Evolutionary conservation across 2,113 vertebrate species (phyloP), one percentile per base, ranked within the genome.

Genomic region (Aptenodytes forsteri): DNA sequence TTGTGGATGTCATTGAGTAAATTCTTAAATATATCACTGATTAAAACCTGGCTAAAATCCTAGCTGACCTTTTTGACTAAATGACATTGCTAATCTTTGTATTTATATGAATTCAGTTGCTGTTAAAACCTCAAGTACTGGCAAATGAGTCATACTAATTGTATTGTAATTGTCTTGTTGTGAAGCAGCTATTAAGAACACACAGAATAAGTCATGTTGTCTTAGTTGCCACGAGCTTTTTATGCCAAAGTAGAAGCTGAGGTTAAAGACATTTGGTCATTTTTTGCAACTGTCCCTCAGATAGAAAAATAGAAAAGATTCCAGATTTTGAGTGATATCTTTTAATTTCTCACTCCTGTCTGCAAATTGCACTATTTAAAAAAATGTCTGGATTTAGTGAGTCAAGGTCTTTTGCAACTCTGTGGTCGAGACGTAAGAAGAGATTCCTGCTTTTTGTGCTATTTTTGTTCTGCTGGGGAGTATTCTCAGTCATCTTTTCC

Each of bases 381-480:
- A 73, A 46, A 62, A 62, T 18, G 32, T 84, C 66, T 93, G 90
- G 71, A 58, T 95, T 87, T 71, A 79, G 19, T 85, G 85, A 96
- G 73, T 92, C 88, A 93, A 72, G 14, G 61, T 75, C 84, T 96
- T 88, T 82, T 72, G 72, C 71, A 95, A 67, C 23, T 76, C 61
- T 93, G 80, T 65, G 80, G 76, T 87, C 94, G 70, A 87, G 26
- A 52, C 1, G 3, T 87, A 70, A 92, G 84, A 87, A 94, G 65
- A 82, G 32, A 80, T 82, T 96, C 25, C 61, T 85, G 25, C 50
- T 84, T 93, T 89, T 50, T 82, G 65, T 66, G 23, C 36, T 93
- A 47, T 80, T 96, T 96, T 75, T 82, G 18, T 78, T 84, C 46
- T 62, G 42, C 42, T 1, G 5, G n/a, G 30, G 30, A 59, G 44